Evolutionary conservation across 2,888 invertebrate species (phyloP).

Genomic region (Aplocera efformata): DNA sequence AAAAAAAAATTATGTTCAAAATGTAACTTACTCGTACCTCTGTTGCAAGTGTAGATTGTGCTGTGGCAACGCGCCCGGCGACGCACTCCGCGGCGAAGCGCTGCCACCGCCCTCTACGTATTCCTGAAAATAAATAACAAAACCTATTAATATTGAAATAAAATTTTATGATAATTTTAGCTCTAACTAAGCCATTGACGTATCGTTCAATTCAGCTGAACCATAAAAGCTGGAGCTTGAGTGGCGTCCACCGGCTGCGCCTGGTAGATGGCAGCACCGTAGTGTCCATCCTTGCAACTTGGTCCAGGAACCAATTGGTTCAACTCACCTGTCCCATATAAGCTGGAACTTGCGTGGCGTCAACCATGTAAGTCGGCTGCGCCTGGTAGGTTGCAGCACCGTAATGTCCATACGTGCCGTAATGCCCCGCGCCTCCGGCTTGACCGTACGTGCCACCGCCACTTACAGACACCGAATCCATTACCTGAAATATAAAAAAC

Average conservation of each 20-base stretch:
- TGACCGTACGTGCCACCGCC: slow-evolving; percentile 62
- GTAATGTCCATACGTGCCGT: slow-evolving; percentile 74
- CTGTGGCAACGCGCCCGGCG: slow-evolving; percentile 68
- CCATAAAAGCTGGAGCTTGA: too few species aligned
- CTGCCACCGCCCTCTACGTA: slow-evolving; percentile 74
- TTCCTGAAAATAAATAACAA: slow-evolving; percentile 44
- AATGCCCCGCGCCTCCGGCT: slow-evolving; percentile 62
- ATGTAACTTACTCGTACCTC: slow-evolving; percentile 43
- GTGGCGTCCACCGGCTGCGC: too few species aligned
- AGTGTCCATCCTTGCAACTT: too few species aligned
- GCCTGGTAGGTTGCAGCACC: slow-evolving; percentile 69
- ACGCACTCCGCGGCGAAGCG: slow-evolving; percentile 69
- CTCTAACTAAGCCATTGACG: too few species aligned
- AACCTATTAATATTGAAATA: neutral
- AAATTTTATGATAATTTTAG: too few species aligned
- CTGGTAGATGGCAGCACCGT: too few species aligned
- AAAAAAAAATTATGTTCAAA: too few species aligned
- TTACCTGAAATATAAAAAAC: slow-evolving; percentile 48
- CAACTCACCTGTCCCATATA: slow-evolving; percentile 70
- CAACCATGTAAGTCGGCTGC: slow-evolving; percentile 73
- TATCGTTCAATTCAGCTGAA: too few species aligned
- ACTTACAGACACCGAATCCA: slow-evolving; percentile 71
- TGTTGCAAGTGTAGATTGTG: slow-evolving; percentile 72
- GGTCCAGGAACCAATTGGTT: neutral
- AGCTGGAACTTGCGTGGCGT: slow-evolving; percentile 65